Evolutionary conservation across 2,113 vertebrate genomes (phyloP), one percentile per base, ranked within the genome.

Genomic region (Lagopus leucura): DNA sequence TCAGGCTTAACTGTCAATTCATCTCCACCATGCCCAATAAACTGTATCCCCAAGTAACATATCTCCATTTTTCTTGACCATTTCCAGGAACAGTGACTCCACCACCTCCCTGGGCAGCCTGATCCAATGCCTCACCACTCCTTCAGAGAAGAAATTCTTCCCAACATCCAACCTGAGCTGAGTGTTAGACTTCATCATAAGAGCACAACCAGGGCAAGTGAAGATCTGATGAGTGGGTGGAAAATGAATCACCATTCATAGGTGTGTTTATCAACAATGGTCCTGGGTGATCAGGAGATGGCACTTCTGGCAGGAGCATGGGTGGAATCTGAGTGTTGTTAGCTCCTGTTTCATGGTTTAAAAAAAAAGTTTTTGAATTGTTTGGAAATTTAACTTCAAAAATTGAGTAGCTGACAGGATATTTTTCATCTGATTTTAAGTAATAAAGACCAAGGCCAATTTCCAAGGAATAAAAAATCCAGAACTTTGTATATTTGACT

Each of bases 261-360:
- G 20, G 1, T 47, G 5, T 60, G 43, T 13, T 78, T 48, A 47
- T 28, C 2, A 0, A 6, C 25, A 50, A 32, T 2, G 4, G 63
- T 38, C 43, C 30, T 38, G 55, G 42, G 28, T 34, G 43, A 16
- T 0, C 40, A 40, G 48, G 64, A 82, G 64, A 34, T 13, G 52
- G 5, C 20, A 7, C 3, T 65, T 9, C 38, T 47, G 43, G 34
- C 38, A 73, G 43, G 38, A 82, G 11, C 0, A 4, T 61, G 75
- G 58, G 58, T 48, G 82, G 82, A 47, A 45, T 76, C 21, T 32
- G 40, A 50, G 13, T 22, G 15, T 15, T 75, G 7, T 40, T 48
- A 40, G 72, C 34, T 20, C 8, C 8, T 3, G 1, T 85, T 67
- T 22, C 18, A 42, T 4, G 12, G 25, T 19, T 43, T 45, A 55